Conservation (phyloP, 2,888 invertebrate genomes). For the Aromia moschata region DNA sequence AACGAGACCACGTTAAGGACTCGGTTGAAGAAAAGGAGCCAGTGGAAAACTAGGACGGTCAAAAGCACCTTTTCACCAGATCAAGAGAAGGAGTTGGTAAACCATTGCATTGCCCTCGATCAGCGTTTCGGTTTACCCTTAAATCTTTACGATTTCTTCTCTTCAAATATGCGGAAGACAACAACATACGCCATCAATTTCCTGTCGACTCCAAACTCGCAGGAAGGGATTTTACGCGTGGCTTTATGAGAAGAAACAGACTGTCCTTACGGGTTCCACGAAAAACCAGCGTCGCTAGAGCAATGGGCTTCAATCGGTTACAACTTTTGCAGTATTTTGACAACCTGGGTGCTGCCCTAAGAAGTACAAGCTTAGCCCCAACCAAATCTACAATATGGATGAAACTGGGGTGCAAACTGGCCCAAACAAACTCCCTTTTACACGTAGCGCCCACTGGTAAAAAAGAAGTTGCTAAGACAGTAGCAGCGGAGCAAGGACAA, state of each 20-base stretch:
- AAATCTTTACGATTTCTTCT: constrained; percentile 12
- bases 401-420: constrained; percentile 39
- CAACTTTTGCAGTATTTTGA: constrained; percentile 29
- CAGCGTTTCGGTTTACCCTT: constrained; percentile 6
- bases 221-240: constrained; percentile 6
- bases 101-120: constrained; percentile 12
- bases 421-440: constrained; percentile 39
- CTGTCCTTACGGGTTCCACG: not conserved
- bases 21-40: constrained; percentile 22
- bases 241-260: constrained; percentile 11
- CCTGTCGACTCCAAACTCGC: constrained; percentile 5
- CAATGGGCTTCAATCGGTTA: constrained; percentile 7
- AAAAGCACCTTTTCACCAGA: constrained; percentile 7
- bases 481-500: constrained; percentile 40
- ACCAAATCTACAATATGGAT: constrained; percentile 44
- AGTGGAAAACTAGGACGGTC: constrained; percentile 12
- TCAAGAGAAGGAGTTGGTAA: constrained; percentile 21
- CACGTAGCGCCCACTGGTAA: constrained; percentile 32
- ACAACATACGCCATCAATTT: constrained; percentile 6
- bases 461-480: constrained; percentile 27
- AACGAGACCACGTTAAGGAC: constrained; percentile 15
- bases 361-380: constrained; percentile 39
- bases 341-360: constrained; percentile 16
- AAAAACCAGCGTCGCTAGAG: constrained; percentile 13
- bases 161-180: constrained; percentile 8